phyloP scores from a whole-genome alignment of 2,888 invertebrate genomes.

The Oegoconia quadripuncta region DNA sequence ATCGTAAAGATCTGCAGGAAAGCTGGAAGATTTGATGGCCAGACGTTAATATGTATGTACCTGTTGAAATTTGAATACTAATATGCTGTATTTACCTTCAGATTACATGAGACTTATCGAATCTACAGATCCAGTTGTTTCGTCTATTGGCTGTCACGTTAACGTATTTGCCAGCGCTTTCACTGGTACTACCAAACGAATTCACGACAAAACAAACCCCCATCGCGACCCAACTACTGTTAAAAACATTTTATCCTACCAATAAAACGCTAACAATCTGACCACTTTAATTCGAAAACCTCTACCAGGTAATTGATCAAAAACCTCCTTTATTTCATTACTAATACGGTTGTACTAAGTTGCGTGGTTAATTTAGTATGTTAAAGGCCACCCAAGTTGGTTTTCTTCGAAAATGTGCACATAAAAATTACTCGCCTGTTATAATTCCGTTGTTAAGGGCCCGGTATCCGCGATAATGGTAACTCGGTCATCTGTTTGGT shows the following conservation, averaged over 20 bases:
- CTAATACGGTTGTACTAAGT: slow-evolving; percentile 18
- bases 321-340: slow-evolving; percentile 10
- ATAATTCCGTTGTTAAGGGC: slow-evolving; percentile 25
- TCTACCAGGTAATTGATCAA: slow-evolving; percentile 15
- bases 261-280: slow-evolving; percentile 48
- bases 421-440: slow-evolving; percentile 46
- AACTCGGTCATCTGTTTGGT: slow-evolving; percentile 31
- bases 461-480: slow-evolving; percentile 23
- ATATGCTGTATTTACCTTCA: no score
- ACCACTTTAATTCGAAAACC: slow-evolving; percentile 26
- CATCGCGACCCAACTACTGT: slow-evolving; percentile 26
- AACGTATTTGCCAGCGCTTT: no score
- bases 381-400: slow-evolving; percentile 53
- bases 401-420: slow-evolving; percentile 47
- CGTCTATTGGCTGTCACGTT: no score
- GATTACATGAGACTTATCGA: no score
- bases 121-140: no score
- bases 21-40: no score
- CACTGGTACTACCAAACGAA: no score
- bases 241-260: slow-evolving; percentile 40
- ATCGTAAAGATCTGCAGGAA: no score
- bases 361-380: slow-evolving; percentile 18
- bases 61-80: no score
- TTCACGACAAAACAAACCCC: slow-evolving; percentile 7
- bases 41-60: no score